Evolutionary conservation across 2,888 invertebrate genomes (phyloP).

Genomic region (Conchocele bisecta): DNA sequence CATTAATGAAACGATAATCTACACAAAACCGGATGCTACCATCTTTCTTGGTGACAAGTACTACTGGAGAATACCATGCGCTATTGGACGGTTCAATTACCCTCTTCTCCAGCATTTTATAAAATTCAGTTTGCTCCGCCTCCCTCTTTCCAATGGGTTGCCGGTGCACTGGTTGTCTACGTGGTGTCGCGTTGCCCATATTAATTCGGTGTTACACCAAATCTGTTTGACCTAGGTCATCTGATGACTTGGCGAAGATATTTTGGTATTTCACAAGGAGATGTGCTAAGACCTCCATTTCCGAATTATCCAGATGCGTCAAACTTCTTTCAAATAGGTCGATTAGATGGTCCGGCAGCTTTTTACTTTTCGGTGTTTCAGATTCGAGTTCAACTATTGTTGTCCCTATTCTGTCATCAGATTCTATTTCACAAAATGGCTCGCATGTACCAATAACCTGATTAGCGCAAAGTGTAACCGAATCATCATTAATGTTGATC

Average conservation of each 20-base stretch:
- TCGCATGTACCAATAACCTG: background rate
- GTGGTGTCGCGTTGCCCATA: constrained; percentile 36
- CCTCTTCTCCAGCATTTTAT: constrained; percentile 36
- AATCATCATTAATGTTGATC: background rate
- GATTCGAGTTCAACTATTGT: too few species aligned
- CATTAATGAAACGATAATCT: constrained; percentile 62
- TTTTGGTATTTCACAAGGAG: background rate
- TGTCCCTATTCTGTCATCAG: background rate
- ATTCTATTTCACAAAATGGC: background rate
- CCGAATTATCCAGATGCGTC: background rate
- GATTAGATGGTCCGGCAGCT: background rate
- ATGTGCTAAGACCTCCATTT: background rate
- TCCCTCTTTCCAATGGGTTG: constrained; percentile 35
- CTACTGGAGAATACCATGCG: constrained; percentile 49
- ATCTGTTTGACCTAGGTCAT: constrained; percentile 4
- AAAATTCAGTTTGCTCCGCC: constrained; percentile 32
- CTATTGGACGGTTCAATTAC: constrained; percentile 50
- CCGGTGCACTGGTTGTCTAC: constrained; percentile 29
- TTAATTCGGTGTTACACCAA: constrained; percentile 37
- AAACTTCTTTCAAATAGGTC: background rate
- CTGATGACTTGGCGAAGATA: background rate
- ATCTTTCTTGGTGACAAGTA: constrained; percentile 47
- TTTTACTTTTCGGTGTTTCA: background rate
- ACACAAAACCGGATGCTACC: constrained; percentile 29
- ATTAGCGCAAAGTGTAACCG: background rate